Evolutionary conservation across 2,888 invertebrate genomes (phyloP).

Genomic region (Ariolimax columbianus): DNA sequence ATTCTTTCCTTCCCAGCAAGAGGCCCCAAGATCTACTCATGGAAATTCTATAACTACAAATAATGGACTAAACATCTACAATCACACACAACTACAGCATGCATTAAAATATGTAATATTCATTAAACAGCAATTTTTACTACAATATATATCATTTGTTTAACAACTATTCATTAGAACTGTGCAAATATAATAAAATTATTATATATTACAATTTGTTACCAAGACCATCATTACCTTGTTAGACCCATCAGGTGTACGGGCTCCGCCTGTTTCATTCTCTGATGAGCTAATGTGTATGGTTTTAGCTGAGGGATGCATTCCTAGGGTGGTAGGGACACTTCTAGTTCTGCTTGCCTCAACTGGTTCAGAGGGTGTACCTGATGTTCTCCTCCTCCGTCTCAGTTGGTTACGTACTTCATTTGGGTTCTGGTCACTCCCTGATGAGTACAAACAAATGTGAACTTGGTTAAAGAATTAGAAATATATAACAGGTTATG

Average conservation of each 20-base stretch:
- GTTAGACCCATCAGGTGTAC: constrained; percentile 50
- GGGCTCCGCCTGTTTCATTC: constrained; percentile 51
- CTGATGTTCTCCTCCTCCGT: constrained; percentile 34
- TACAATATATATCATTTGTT: no score
- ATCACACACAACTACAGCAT: no score
- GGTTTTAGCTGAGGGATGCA: constrained; percentile 41
- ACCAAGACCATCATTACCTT: constrained; percentile 49
- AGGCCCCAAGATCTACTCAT: no score
- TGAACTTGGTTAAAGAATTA: background rate
- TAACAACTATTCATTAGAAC: no score
- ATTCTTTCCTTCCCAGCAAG: no score
- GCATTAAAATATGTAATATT: no score
- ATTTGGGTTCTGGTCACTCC: constrained; percentile 23
- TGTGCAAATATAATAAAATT: no score
- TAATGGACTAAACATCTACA: no score
- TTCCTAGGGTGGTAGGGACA: constrained; percentile 49
- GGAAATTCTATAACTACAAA: no score
- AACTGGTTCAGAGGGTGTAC: constrained; percentile 33
- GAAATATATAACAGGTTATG: no score
- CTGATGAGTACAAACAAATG: background rate
- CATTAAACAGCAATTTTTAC: no score
- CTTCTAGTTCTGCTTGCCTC: constrained; percentile 38
- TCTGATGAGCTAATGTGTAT: constrained; percentile 55
- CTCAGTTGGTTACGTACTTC: constrained; percentile 32
- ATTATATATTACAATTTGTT: background rate